Evolutionary conservation across 2,797 vertebrate species (phyloP), one percentile per base, ranked within the genome.

Genomic region (Lepidocolaptes lacrymiger): DNA sequence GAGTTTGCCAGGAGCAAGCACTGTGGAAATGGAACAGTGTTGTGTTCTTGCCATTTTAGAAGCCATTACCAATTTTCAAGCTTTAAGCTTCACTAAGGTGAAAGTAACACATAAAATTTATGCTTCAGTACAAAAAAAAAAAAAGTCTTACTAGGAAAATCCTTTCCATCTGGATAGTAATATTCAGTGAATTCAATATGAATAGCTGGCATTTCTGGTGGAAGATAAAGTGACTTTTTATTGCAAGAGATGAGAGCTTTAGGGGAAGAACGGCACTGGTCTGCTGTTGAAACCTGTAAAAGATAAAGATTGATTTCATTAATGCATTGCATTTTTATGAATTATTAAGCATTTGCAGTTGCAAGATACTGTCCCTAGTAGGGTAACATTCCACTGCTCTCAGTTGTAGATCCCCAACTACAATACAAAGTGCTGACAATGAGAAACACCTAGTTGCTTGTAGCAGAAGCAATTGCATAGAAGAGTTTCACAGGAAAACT

Each of bases 171-270:
- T 23, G 99, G 99, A 88, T 99, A 99, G 97, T 99, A 99, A 98
- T 99, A 99, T 96, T 99, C 99, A 28, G 99, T 99, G 97, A 99
- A 99, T 97, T 99, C 99, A 51, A 99, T 97, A 69, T 99, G 99
- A 97, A 99, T 98, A 94, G 99, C 99, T 61, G 99, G 98, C 99
- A 99, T 99, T 98, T 99, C 99, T 94, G 99, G 97, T 26, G 99
- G 99, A 94, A 99, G 99, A 97, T 99, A 99, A 54, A 99, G 97
- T 44, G 99, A 98, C 97, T 99, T 99, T 97, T 99, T 99, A 98
- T 99, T 99, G 97, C 99, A 99, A 96, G 99, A 99, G 96, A 99
- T 98, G 98, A 99, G 99, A 94, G 98, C 97, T 98, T 99, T 99
- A 74, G 99, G 99, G 94, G 99, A 99, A 96, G 99, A 98, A 93